Evolutionary conservation across 2,888 invertebrate genomes (phyloP).

Genomic region (Ferrisia virgata): DNA sequence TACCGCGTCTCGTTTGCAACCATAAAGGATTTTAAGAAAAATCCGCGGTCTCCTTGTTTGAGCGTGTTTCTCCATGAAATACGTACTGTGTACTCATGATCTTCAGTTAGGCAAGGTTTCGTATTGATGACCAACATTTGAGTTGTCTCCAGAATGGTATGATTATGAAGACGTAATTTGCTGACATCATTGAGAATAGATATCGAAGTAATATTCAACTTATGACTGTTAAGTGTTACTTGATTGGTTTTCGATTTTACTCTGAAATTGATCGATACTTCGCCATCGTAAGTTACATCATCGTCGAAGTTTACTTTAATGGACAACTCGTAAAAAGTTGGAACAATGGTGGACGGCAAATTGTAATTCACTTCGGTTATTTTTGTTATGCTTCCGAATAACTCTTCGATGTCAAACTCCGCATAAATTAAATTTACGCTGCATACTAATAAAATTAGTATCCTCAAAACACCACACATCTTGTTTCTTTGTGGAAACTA

Average conservation of each 20-base stretch:
- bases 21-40: not conserved
- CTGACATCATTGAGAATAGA: slow-evolving; percentile 10
- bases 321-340: not conserved
- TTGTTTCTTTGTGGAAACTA: not conserved
- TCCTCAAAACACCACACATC: not conserved
- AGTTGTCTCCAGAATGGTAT: not conserved
- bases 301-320: not conserved
- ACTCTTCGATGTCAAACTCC: not conserved
- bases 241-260: slow-evolving; percentile 7
- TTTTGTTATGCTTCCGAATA: not conserved
- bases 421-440: not conserved
- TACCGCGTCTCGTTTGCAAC: not conserved
- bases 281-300: not conserved
- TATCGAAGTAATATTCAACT: not conserved
- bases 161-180: slow-evolving; percentile 1
- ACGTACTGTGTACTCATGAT: not conserved
- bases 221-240: not conserved
- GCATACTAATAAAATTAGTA: not conserved
- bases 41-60: not conserved
- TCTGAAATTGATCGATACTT: not conserved
- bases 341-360: not conserved
- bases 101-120: not conserved
- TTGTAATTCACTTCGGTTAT: not conserved
- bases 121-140: slow-evolving; percentile 3
- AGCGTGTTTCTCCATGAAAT: not conserved